A percentile compares a stretch with the other conserved stretches of the same genome.
These are phyloP conservation scores for Ptychoptera contaminata DNA, from an alignment of 2,888 invertebrate species.

Conservation along the genomic window DNA sequence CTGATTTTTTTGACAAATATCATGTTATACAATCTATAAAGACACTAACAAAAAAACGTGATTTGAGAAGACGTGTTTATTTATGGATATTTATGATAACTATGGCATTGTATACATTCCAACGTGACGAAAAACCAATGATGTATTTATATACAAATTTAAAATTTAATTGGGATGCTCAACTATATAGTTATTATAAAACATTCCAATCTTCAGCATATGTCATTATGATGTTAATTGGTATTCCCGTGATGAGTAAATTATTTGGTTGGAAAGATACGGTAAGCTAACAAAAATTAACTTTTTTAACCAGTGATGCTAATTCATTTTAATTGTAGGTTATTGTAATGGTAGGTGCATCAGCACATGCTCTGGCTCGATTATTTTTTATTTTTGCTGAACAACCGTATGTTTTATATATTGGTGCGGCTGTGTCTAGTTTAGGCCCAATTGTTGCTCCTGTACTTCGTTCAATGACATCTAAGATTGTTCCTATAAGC, in stretches of 20 bases:
- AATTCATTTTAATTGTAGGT: slow-evolving; percentile 27
- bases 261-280: slow-evolving; percentile 51
- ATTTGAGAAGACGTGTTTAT: slow-evolving; percentile 40
- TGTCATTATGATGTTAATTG: slow-evolving; percentile 51
- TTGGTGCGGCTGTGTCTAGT: slow-evolving; percentile 58
- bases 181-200: slow-evolving; percentile 53
- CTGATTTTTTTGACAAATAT: slow-evolving; percentile 55
- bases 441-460: slow-evolving; percentile 66
- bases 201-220: slow-evolving; percentile 57
- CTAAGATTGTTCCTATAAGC: slow-evolving; percentile 52
- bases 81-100: slow-evolving; percentile 52
- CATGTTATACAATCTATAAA: slow-evolving; percentile 46
- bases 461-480: slow-evolving; percentile 64
- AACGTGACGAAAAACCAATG: slow-evolving; percentile 65
- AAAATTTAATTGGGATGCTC: slow-evolving; percentile 55
- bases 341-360: slow-evolving; percentile 56
- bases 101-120: slow-evolving; percentile 69
- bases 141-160: slow-evolving; percentile 57
- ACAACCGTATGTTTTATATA: slow-evolving; percentile 41
- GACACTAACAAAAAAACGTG: slow-evolving; percentile 44
- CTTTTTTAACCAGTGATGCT: not conserved
- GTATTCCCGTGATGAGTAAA: slow-evolving; percentile 56
- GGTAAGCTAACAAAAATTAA: slow-evolving; percentile 19
- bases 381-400: slow-evolving; percentile 48
- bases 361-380: slow-evolving; percentile 51